Conservation (phyloP, 2,113 vertebrate species). For the Phalacrocorax brasilianus region DNA sequence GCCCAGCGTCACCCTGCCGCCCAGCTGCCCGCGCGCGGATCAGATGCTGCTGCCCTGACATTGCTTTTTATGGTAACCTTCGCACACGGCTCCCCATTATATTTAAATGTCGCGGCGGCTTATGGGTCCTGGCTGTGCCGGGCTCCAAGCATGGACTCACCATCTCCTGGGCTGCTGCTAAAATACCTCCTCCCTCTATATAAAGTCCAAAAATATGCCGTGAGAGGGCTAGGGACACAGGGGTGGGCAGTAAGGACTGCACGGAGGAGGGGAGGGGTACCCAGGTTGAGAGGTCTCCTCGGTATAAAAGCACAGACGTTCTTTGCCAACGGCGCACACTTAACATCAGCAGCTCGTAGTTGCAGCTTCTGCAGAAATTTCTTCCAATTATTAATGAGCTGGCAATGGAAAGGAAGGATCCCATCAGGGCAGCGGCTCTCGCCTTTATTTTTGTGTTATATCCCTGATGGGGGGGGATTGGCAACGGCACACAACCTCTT, state of each 20-base stretch:
- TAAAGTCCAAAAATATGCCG: fast-evolving
- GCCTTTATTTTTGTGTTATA: neutral
- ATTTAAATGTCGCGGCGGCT: neutral
- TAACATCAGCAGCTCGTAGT: fast-evolving
- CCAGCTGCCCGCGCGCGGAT: neutral
- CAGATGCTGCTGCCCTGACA: constrained; percentile 18
- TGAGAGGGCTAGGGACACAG: neutral
- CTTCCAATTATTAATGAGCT: neutral
- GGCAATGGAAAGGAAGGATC: neutral
- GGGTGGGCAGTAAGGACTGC: neutral
- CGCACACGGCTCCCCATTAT: neutral
- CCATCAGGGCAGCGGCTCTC: neutral
- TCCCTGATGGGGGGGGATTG: neutral
- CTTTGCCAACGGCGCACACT: neutral
- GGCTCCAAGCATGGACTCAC: neutral
- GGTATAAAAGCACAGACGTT: fast-evolving
- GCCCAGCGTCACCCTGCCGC: neutral
- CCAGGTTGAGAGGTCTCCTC: neutral
- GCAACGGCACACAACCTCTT: neutral
- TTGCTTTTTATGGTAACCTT: constrained; percentile 24
- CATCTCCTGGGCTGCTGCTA: neutral
- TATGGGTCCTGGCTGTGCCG: neutral
- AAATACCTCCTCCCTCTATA: neutral
- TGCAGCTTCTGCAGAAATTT: neutral
- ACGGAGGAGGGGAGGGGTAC: neutral